phyloP scores from a whole-genome alignment of 2,888 invertebrate species.

The Oligia latruncula region DNA sequence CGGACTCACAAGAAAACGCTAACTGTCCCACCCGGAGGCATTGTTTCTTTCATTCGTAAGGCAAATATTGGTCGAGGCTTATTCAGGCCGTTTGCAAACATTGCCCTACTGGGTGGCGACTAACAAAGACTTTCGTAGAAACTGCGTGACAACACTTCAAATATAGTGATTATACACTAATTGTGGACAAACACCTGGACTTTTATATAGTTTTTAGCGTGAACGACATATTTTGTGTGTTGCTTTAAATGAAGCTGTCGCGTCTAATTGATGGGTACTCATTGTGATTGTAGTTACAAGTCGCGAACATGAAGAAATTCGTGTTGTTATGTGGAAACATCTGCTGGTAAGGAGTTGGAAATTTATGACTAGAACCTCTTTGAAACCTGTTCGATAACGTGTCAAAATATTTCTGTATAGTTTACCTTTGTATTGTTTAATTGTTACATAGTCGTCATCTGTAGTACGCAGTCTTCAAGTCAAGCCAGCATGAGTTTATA shows the following conservation, averaged over 20 bases:
- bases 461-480: not conserved
- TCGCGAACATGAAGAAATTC: constrained; percentile 72
- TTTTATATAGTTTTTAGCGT: constrained; percentile 85
- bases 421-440: constrained; percentile 5
- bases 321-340: constrained; percentile 56
- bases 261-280: constrained; percentile 81
- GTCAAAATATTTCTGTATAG: constrained; percentile 44
- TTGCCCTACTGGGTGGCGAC: constrained; percentile 85
- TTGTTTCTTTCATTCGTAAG: constrained; percentile 89
- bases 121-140: constrained; percentile 86
- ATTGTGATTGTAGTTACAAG: constrained; percentile 76
- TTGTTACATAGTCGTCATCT: constrained; percentile 13
- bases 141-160: constrained; percentile 88
- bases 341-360: constrained; percentile 49
- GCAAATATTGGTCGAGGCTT: constrained; percentile 88
- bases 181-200: constrained; percentile 86
- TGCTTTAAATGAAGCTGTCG: constrained; percentile 72
- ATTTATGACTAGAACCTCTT: constrained; percentile 30
- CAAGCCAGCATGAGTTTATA: not conserved
- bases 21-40: constrained; percentile 85
- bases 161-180: constrained; percentile 88
- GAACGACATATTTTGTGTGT: constrained; percentile 82
- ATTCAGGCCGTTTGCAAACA: constrained; percentile 89
- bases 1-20: constrained; percentile 82
- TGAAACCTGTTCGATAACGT: constrained; percentile 23